These are phyloP conservation scores for Cecropterus lyciades DNA, from an alignment of 1,140 invertebrate genomes.

Conservation along the genomic window DNA sequence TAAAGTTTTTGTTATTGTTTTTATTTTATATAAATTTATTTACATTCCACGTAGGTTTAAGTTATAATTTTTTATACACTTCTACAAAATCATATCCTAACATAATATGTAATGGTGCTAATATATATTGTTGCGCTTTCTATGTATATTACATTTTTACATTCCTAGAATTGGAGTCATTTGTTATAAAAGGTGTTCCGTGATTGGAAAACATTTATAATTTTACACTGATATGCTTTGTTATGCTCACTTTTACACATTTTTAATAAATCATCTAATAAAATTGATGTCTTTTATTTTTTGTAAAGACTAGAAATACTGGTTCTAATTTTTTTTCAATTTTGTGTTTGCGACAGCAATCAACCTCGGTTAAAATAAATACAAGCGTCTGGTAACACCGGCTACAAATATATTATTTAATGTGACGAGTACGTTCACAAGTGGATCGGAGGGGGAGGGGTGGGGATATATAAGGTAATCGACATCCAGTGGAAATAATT, in stretches of 20 bases:
- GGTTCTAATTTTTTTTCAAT: too few relatives aligned
- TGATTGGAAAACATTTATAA: constrained; percentile 15
- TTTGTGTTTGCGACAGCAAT: too few relatives aligned
- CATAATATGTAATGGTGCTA: constrained; percentile 22
- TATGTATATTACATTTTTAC: constrained; percentile 38
- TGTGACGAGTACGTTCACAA: too few relatives aligned
- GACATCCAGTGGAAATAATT: too few relatives aligned
- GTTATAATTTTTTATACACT: not conserved
- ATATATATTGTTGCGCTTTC: constrained; percentile 23
- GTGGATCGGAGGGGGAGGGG: too few relatives aligned
- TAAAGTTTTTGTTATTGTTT: constrained; percentile 18
- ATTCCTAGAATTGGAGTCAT: constrained; percentile 35
- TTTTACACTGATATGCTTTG: constrained; percentile 23
- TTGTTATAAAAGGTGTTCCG: too few relatives aligned
- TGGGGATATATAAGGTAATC: too few relatives aligned
- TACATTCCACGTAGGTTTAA: constrained; percentile 29
- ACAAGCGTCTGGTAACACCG: too few relatives aligned
- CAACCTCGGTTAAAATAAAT: too few relatives aligned
- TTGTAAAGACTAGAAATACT: too few relatives aligned
- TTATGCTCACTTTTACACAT: constrained; percentile 21
- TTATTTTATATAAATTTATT: constrained; percentile 22
- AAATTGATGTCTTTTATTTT: too few relatives aligned
- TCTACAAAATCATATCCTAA: constrained; percentile 10
- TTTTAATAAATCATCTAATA: constrained; percentile 9
- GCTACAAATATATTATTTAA: too few relatives aligned